Percentiles rank a stretch among this genome's conserved stretches.
Conservation (phyloP, 2,888 invertebrate species). For the Drosophila nr. perissopoda region DNA sequence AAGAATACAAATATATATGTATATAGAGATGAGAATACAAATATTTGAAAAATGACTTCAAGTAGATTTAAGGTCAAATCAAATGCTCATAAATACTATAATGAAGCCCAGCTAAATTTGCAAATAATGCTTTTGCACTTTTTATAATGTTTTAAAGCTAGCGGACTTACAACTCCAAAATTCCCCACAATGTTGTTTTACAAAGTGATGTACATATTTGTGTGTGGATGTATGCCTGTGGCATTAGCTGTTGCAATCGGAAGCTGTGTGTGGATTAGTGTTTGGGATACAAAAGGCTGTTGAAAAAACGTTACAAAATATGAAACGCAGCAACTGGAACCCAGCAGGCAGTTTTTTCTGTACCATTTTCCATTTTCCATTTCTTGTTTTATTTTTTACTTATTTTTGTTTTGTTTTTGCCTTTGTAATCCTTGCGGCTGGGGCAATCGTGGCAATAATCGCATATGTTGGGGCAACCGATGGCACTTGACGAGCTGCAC, state of each 20-base stretch:
- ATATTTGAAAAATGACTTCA: neutral
- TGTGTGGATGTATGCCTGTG: neutral
- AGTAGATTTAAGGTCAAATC: neutral
- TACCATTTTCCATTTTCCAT: neutral
- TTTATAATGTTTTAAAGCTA: neutral
- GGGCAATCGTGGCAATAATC: constrained; percentile 63
- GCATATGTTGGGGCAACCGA: constrained; percentile 44
- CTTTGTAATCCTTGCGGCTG: constrained; percentile 59
- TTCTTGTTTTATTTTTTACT: constrained; percentile 3
- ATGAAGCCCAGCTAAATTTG: neutral
- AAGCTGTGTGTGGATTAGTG: constrained; percentile 31
- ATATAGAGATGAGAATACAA: neutral
- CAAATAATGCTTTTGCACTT: neutral
- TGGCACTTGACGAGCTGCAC: constrained; percentile 51
- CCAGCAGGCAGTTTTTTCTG: constrained; percentile 2
- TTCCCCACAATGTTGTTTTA: neutral
- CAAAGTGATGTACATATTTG: neutral
- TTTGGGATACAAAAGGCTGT: constrained; percentile 26
- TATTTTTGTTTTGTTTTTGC: neutral
- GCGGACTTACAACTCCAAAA: neutral
- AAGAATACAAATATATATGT: neutral
- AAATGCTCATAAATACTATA: neutral
- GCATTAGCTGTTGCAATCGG: constrained; percentile 31
- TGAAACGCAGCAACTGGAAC: constrained; percentile 18
- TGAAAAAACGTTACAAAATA: constrained; percentile 27